Percentiles rank a stretch among this genome's conserved stretches.
phyloP scores from a whole-genome alignment of 2,797 vertebrate genomes.

The Pipistrellus pipistrellus region DNA sequence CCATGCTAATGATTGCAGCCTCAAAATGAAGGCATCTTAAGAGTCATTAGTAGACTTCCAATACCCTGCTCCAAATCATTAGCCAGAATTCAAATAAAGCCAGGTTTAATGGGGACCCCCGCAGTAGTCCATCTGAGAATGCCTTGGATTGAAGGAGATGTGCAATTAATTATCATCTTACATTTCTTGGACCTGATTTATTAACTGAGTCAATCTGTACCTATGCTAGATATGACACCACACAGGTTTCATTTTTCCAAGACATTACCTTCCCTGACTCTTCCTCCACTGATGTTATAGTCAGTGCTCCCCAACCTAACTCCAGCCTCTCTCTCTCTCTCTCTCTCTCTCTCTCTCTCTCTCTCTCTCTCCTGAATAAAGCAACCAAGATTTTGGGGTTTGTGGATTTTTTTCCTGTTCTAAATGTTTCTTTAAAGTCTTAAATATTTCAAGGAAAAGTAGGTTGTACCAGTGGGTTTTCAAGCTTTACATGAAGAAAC shows the following conservation, averaged over 20 bases:
- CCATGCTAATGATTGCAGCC: constrained; percentile 47
- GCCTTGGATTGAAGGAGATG: not conserved
- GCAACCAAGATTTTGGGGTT: not conserved
- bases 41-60: constrained; percentile 41
- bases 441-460: not conserved
- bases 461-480: not conserved
- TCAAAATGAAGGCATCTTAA: constrained; percentile 37
- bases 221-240: not conserved
- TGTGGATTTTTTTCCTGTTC: constrained; percentile 7
- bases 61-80: constrained; percentile 58
- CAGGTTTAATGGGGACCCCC: constrained; percentile 10
- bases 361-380: not conserved
- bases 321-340: not conserved
- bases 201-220: not conserved
- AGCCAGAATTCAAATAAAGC: constrained; percentile 59
- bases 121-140: not conserved
- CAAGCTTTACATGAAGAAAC: not conserved
- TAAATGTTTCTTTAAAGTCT: constrained; percentile 28
- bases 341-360: constrained; percentile 3
- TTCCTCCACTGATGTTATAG: not conserved
- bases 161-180: constrained; percentile 34
- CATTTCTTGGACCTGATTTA: not conserved
- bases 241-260: not conserved
- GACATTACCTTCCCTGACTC: not conserved
- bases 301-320: no score